Evolutionary conservation across 2,113 vertebrate species (phyloP).

Genomic region (Zonotrichia leucophrys): DNA sequence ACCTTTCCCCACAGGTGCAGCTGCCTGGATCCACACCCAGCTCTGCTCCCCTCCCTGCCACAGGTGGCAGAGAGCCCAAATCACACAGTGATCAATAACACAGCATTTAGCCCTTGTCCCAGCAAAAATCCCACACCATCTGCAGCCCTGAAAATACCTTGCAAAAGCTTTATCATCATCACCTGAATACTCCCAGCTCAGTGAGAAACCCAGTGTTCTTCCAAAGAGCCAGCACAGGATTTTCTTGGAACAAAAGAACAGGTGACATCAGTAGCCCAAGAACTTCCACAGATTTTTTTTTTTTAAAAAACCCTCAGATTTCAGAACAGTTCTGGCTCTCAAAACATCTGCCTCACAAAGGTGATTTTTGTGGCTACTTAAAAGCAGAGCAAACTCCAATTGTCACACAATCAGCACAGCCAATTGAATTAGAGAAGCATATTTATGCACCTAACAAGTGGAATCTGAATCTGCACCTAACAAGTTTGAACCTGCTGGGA

Average conservation of each 20-base stretch:
- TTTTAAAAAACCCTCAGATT: neutral
- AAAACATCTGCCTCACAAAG: neutral
- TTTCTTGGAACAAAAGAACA: neutral
- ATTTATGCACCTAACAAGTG: slow-evolving; percentile 43
- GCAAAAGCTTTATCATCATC: neutral
- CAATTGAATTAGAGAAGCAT: neutral
- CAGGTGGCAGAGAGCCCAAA: rapidly evolving
- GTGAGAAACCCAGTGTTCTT: neutral
- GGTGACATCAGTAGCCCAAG: neutral
- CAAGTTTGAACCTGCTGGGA: slow-evolving; percentile 59
- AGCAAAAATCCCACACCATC: neutral
- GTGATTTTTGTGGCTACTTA: neutral
- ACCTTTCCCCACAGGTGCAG: neutral
- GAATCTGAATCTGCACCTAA: slow-evolving; percentile 17
- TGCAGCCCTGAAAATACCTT: neutral
- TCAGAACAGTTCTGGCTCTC: neutral
- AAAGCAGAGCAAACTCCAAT: slow-evolving; percentile 14
- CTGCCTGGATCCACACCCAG: neutral
- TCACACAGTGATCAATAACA: neutral
- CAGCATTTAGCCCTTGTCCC: neutral
- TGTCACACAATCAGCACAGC: neutral
- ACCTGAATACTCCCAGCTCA: neutral
- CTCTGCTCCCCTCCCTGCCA: rapidly evolving
- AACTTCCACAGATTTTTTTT: neutral
- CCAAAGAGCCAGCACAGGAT: neutral